These are phyloP conservation scores for Watsonalla binaria DNA, from an alignment of 2,888 invertebrate species.

Conservation along the genomic window DNA sequence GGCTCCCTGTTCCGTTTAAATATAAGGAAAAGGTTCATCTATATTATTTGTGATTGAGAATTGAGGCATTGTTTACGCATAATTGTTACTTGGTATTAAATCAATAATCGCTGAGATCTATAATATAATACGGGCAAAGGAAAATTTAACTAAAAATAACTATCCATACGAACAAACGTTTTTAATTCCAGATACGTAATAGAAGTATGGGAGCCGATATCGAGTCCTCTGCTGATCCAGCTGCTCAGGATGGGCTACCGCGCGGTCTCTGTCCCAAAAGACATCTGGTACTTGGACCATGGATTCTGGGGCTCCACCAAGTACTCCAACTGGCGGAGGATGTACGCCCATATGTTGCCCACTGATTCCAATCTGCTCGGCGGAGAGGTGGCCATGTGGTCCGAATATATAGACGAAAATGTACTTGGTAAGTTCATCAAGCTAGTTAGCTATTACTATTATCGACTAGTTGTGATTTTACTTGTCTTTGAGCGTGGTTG, in stretches of 20 bases:
- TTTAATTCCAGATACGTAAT: constrained; percentile 82
- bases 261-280: constrained; percentile 87
- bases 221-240: constrained; percentile 77
- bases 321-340: constrained; percentile 87
- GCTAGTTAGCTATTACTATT: neutral
- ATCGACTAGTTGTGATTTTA: too few species aligned
- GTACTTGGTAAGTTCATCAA: constrained; percentile 71
- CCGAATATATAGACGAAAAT: constrained; percentile 85
- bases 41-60: too few species aligned
- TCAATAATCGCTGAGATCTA: too few species aligned
- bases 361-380: constrained; percentile 74
- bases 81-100: too few species aligned
- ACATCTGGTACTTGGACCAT: constrained; percentile 93
- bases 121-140: too few species aligned
- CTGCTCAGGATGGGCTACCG: constrained; percentile 84
- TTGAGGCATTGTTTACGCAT: too few species aligned
- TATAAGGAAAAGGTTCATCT: too few species aligned
- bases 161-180: neutral
- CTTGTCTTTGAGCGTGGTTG: too few species aligned
- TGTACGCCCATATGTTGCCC: constrained; percentile 83
- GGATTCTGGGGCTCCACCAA: constrained; percentile 88
- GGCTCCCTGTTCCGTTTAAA: too few species aligned
- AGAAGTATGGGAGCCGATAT: constrained; percentile 87
- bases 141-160: too few species aligned
- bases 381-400: constrained; percentile 91